Evolutionary conservation across 1,140 invertebrate genomes (phyloP).

Genomic region (Melanaphis sacchari): DNA sequence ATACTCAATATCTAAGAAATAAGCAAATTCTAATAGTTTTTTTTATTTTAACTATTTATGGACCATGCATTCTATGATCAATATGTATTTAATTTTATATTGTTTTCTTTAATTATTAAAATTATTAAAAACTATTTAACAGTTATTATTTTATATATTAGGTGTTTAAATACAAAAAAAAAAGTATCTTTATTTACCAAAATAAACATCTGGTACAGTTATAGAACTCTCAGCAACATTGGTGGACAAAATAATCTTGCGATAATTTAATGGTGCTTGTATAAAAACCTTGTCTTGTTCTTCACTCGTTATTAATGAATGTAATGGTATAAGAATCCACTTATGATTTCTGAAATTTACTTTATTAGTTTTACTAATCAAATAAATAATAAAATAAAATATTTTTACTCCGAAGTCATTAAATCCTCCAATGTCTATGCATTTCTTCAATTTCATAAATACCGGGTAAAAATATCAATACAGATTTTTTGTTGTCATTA

Average conservation of each 20-base stretch:
- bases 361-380: neutral
- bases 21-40: neutral
- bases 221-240: constrained; percentile 98
- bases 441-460: constrained; percentile 81
- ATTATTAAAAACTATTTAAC: neutral
- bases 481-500: constrained; percentile 66
- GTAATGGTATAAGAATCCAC: constrained; percentile 69
- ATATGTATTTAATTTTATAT: neutral
- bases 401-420: neutral
- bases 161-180: neutral
- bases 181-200: constrained; percentile 67
- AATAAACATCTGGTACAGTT: constrained; percentile 91
- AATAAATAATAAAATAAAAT: neutral
- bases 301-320: constrained; percentile 74
- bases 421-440: constrained; percentile 31
- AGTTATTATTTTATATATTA: neutral
- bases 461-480: constrained; percentile 89
- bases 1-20: neutral
- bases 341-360: constrained; percentile 59
- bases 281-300: constrained; percentile 77
- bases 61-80: neutral
- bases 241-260: constrained; percentile 92
- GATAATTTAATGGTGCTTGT: constrained; percentile 65
- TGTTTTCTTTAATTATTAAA: neutral
- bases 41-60: neutral